phyloP scores from a whole-genome alignment of 2,888 invertebrate genomes.

The Maniola hyperantus region DNA sequence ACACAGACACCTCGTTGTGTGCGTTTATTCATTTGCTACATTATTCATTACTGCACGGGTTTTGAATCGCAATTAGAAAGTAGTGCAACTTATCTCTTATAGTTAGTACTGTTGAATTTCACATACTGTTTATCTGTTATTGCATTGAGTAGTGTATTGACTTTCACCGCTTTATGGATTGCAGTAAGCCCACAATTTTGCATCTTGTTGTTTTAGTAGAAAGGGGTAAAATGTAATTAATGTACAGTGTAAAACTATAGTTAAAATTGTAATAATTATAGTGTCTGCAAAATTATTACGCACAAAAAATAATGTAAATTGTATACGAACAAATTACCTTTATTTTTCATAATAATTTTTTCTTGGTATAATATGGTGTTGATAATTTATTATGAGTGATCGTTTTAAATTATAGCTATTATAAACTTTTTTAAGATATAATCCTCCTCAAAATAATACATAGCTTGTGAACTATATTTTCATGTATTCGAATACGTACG shows the following conservation, averaged over 20 bases:
- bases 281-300: neutral
- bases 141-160: neutral
- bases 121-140: neutral
- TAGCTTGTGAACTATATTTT: neutral
- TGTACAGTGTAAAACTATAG: neutral
- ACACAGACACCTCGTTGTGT: constrained; percentile 46
- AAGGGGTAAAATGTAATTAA: neutral
- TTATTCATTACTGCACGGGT: constrained; percentile 41
- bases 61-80: constrained; percentile 21
- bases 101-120: constrained; percentile 11
- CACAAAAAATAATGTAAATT: neutral
- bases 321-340: no score
- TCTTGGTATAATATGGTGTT: no score
- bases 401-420: no score
- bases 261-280: neutral
- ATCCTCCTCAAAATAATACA: no score
- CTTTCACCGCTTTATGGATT: constrained; percentile 9
- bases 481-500: neutral
- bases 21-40: constrained; percentile 38
- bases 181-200: neutral
- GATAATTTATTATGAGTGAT: neutral
- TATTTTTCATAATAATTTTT: no score
- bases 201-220: neutral
- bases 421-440: no score
- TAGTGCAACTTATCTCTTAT: constrained; percentile 9